A percentile compares a stretch with the other conserved stretches of the same genome.
Conservation (phyloP, 2,888 invertebrate genomes). For the Dryocosmus kuriphilus region DNA sequence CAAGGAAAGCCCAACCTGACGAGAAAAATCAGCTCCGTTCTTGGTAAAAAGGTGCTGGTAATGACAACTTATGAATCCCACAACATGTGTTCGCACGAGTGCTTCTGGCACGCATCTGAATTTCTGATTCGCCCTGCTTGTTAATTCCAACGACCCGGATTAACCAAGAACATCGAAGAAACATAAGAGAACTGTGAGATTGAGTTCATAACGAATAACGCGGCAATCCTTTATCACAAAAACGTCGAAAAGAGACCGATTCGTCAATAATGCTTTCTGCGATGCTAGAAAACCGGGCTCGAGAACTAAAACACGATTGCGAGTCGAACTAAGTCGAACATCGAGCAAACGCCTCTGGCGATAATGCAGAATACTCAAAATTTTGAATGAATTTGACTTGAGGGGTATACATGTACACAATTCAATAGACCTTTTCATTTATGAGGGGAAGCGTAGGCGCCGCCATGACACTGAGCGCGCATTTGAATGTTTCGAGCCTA, state of each 20-base stretch:
- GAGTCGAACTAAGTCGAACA: constrained; percentile 45
- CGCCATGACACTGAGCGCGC: too few species aligned
- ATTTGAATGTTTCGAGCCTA: too few species aligned
- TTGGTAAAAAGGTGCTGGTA: constrained; percentile 42
- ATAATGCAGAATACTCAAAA: constrained; percentile 41
- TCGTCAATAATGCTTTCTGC: constrained; percentile 39
- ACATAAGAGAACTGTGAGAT: constrained; percentile 9
- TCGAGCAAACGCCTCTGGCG: constrained; percentile 44
- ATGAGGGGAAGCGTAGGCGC: too few species aligned
- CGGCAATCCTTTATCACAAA: constrained; percentile 26
- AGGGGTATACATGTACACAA: too few species aligned
- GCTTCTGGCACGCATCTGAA: constrained; percentile 29
- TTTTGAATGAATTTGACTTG: too few species aligned
- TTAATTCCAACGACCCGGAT: constrained; percentile 24
- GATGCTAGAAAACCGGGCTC: constrained; percentile 49
- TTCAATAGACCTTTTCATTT: too few species aligned
- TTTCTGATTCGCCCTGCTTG: background rate
- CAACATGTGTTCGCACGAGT: constrained; percentile 49
- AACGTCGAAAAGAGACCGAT: constrained; percentile 37
- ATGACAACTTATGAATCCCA: constrained; percentile 52
- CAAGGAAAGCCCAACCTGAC: constrained; percentile 50
- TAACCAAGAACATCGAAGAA: constrained; percentile 11
- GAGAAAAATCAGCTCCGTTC: constrained; percentile 45
- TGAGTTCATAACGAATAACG: constrained; percentile 38
- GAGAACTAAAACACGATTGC: background rate